These are phyloP conservation scores for Caiman crocodilus DNA, from an alignment of 2,797 vertebrate genomes.

Conservation along the genomic window DNA sequence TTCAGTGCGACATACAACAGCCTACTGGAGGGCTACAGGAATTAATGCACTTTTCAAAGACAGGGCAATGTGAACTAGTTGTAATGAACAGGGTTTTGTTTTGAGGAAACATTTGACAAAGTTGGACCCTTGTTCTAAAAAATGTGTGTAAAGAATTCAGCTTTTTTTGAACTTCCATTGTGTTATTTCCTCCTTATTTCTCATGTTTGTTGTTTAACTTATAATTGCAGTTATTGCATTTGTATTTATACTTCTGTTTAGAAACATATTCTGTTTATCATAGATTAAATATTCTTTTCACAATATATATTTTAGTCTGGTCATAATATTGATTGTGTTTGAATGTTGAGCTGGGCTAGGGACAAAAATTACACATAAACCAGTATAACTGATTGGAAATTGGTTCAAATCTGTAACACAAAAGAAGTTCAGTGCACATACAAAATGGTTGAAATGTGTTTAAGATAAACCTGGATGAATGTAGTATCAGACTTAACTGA, in stretches of 20 bases:
- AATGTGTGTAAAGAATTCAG: background rate
- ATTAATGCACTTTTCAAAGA: constrained; percentile 38
- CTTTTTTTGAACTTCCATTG: background rate
- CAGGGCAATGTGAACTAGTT: constrained; percentile 4
- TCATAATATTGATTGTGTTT: background rate
- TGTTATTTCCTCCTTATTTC: background rate
- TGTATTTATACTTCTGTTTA: background rate
- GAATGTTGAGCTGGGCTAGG: too few species aligned
- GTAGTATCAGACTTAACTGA: too few species aligned
- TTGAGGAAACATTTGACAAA: background rate
- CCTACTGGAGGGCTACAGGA: constrained; percentile 35
- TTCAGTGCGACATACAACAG: constrained; percentile 32
- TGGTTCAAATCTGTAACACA: too few species aligned
- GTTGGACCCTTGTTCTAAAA: constrained; percentile 10
- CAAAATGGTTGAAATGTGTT: too few species aligned
- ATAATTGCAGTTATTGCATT: background rate
- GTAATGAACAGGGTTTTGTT: background rate
- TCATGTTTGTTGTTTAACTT: background rate
- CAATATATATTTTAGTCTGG: background rate
- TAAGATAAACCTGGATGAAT: too few species aligned
- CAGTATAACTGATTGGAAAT: too few species aligned
- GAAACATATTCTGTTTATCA: background rate
- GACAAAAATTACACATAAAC: too few species aligned
- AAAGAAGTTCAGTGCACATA: too few species aligned
- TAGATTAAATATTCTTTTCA: background rate